A percentile compares a stretch with the other conserved stretches of the same genome.
Evolutionary conservation across 2,797 vertebrate species (phyloP).

Genomic region (Aldrovandia affinis): DNA sequence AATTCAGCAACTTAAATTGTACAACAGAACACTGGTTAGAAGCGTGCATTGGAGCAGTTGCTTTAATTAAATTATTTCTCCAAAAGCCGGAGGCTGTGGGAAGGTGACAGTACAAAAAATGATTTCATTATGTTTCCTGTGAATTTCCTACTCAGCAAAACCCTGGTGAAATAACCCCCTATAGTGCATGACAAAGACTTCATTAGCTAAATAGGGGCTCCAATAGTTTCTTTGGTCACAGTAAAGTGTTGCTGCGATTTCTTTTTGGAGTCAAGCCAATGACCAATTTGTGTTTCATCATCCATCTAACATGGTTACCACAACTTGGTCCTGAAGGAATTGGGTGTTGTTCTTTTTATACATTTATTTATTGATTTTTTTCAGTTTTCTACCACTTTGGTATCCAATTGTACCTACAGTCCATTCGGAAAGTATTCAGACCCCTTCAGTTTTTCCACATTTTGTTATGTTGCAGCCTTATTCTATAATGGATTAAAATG

Average conservation of each 20-base stretch:
- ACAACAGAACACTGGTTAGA: background rate
- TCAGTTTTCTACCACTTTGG: no score
- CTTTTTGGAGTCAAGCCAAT: background rate
- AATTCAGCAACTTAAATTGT: background rate
- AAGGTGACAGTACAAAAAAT: slow-evolving; percentile 28
- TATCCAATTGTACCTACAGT: no score
- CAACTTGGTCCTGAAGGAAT: no score
- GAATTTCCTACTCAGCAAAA: slow-evolving; percentile 3
- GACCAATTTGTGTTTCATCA: background rate
- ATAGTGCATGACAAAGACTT: slow-evolving; percentile 14
- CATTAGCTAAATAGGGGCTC: background rate
- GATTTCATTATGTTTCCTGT: slow-evolving; percentile 16
- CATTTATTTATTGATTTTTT: no score
- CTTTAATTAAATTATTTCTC: slow-evolving; percentile 18
- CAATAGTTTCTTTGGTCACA: background rate
- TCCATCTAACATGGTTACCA: no score
- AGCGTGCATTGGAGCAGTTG: slow-evolving; percentile 1
- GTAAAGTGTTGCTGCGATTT: background rate
- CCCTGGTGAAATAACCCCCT: slow-evolving; percentile 6
- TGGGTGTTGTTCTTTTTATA: no score
- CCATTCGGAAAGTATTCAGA: no score
- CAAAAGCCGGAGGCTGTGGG: slow-evolving; percentile 14
- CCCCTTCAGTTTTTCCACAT: no score
- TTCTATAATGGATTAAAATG: no score
- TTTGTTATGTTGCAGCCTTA: no score